Base-by-base conservation (phyloP, 30 jellyfish, hydroid and myxozoan genomes). In the Mastigias papua region DNA sequence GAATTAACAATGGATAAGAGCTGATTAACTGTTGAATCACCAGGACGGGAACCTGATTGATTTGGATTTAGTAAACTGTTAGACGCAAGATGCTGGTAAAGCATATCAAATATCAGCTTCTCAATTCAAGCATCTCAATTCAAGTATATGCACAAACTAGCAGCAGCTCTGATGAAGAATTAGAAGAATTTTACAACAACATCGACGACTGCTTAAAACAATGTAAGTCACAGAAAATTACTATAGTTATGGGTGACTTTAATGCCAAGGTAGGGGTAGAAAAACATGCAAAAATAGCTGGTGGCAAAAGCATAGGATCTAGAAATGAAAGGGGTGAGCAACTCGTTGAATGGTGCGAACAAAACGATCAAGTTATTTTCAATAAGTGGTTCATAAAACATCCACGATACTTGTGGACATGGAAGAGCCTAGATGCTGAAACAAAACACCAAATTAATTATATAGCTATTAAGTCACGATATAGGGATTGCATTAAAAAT, bases 81-180 rank as follows among this genome's bases (percentile, higher is more conserved):
- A n/a, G n/a, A n/a, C n/a, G n/a, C n/a, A n/a, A n/a, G n/a, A n/a
- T n/a, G n/a, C n/a, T n/a, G n/a, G n/a, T n/a, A n/a, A n/a, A n/a
- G n/a, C n/a, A n/a, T n/a, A n/a, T n/a, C n/a, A n/a, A n/a, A n/a
- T n/a, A n/a, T n/a, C n/a, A n/a, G n/a, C n/a, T n/a, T n/a, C n/a
- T n/a, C n/a, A n/a, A n/a, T n/a, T n/a, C n/a, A n/a, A n/a, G n/a
- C n/a, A n/a, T n/a, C n/a, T n/a, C n/a, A n/a, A n/a, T n/a, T n/a
- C n/a, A n/a, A n/a, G n/a, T n/a, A n/a, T n/a, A n/a, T n/a, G 80
- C 92, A 34, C 95, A 85, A 37, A 86, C 90, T 27, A 29, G 90
- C n/a, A 68, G 34, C 22, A 31, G 72, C 85, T 21, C 30, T 26
- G 95, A 76, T 20, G 69, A 74, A 9, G 86, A 72, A 23, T 4